Evolutionary conservation across 2,888 invertebrate species (phyloP), one percentile per base, ranked within the genome.

Genomic region (Ophion ventricosus): DNA sequence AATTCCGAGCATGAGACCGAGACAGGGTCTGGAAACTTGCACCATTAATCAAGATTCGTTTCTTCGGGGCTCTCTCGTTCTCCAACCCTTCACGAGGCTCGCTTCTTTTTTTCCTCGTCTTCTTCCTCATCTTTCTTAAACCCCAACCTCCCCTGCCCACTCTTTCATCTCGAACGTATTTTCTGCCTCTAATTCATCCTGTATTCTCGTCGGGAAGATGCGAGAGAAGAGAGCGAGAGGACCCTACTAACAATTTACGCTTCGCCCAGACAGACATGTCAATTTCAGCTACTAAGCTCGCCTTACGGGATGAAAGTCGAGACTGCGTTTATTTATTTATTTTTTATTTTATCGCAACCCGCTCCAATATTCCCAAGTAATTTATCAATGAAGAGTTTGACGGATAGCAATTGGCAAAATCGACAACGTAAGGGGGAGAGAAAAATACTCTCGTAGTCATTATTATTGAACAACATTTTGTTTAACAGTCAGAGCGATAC

Each of bases 11-110:
- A 87, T 87, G 80, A 83, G 87, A 84, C 76, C 80, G 80, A 80
- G 85, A 78, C 84, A 82, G 87, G 83, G 84, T 86, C 80, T 88
- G 88, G 88, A 91, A 92, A 92, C 89, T 92, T 92, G 90, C 88
- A 87, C 91, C 91, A 92, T 92, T 92, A 92, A 92, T 92, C 92
- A 92, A 90, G 91, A 91, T 92, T 91, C 92, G 90, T 91, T 91
- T 91, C 90, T 90, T 87, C 86, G 86, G 84, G 75, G 84, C 82
- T 83, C 73, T 57, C 72, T 4, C 49, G 40, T 73, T 72, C 63
- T 66, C 25, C 63, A 56, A 54, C 66, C 43, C 79, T 72, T 73
- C 73, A 29, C 25, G 54, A 61, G 49, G 73, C 73, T 76, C 57
- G 69, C 59, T 64, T 25, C 49, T 77, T 69, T 59, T 73, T 57